Evolutionary conservation across 30 jellyfish, hydroid and myxozoan genomes (phyloP), one percentile per base, ranked within the genome.

Genomic region (Aurelia sp.): DNA sequence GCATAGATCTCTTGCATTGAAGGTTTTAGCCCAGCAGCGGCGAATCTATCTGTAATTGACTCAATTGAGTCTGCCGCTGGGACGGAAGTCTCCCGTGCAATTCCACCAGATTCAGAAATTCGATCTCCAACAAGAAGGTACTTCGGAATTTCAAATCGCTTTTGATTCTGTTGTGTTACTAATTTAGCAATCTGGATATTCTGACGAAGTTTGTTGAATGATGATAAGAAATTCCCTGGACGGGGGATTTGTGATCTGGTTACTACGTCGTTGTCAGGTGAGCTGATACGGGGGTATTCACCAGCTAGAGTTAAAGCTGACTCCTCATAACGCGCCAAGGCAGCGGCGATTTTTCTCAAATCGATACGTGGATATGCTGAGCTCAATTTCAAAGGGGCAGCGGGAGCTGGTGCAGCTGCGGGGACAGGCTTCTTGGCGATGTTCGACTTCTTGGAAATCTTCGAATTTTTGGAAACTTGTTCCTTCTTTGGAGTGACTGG

Each of bases 221-320:
- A 77, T 0, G 65, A 50, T 3, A 47, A 7, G 13, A 69, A 47
- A 44, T 50, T 62, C 4, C 44, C 84, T 0, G 98, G 98, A 76
- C 73, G 97, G 30, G 98, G 98, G 20, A 93, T 93, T 51, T 73
- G 61, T 44, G 98, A 93, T 47, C 98, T 85, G 31, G 94, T 78
- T 27, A 79, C 85, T 40, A 86, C 88, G 71, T 90, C 91, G 52
- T 70, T 62, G 17, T 88, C 97, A 21, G 67, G 66, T 3, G 79
- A 73, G 18, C 70, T 69, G 11, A 88, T 74, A 37, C 76, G 94
- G 13, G 98, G 98, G 86, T 93, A 93, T 76, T 93, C 98, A 19
- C 97, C 97, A 13, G 98, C 98, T 23, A 93, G 85, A n/a, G 86
- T 91, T 17, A 93, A 65, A 6, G 97, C 97, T 35, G 97, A 96